A percentile compares a stretch with the other conserved stretches of the same genome.
These are phyloP conservation scores for Diogma glabrata DNA, from an alignment of 2,888 invertebrate genomes.

Conservation along the genomic window DNA sequence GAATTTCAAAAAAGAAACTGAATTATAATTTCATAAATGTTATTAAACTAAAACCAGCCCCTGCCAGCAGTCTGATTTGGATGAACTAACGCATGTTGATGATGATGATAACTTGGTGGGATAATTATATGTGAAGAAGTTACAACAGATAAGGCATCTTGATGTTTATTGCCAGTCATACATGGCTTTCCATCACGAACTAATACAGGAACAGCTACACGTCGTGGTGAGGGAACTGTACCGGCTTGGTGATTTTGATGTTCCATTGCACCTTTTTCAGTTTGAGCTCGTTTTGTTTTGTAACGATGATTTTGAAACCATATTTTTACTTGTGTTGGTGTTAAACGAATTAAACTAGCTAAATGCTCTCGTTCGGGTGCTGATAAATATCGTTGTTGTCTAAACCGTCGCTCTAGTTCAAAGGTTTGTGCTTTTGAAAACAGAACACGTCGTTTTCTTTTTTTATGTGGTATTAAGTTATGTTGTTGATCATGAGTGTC, in stretches of 20 bases:
- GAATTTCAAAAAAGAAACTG: too few relatives aligned
- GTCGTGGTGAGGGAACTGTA: constrained; percentile 67
- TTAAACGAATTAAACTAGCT: constrained; percentile 85
- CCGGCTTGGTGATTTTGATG: constrained; percentile 37
- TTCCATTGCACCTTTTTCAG: constrained; percentile 75
- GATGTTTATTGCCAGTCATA: constrained; percentile 45
- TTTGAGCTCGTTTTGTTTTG: constrained; percentile 95
- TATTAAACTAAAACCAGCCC: too few relatives aligned
- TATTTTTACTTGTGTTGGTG: constrained; percentile 96
- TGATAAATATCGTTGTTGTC: constrained; percentile 92
- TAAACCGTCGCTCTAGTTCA: constrained; percentile 86
- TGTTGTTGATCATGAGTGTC: constrained; percentile 30
- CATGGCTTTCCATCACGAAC: constrained; percentile 93
- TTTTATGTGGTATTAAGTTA: constrained; percentile 55
- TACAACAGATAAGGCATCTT: constrained; percentile 33
- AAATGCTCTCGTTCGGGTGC: constrained; percentile 96
- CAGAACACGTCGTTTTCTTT: constrained; percentile 88
- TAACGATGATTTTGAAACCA: constrained; percentile 99
- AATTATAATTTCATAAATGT: too few relatives aligned
- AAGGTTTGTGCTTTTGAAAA: constrained; percentile 97
- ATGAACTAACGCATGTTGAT: constrained; percentile 25
- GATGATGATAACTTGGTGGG: constrained; percentile 36
- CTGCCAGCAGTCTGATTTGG: neutral
- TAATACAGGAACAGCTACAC: constrained; percentile 89
- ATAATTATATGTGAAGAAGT: constrained; percentile 38